phyloP scores from a whole-genome alignment of 2,113 vertebrate genomes.

The Ia io region DNA sequence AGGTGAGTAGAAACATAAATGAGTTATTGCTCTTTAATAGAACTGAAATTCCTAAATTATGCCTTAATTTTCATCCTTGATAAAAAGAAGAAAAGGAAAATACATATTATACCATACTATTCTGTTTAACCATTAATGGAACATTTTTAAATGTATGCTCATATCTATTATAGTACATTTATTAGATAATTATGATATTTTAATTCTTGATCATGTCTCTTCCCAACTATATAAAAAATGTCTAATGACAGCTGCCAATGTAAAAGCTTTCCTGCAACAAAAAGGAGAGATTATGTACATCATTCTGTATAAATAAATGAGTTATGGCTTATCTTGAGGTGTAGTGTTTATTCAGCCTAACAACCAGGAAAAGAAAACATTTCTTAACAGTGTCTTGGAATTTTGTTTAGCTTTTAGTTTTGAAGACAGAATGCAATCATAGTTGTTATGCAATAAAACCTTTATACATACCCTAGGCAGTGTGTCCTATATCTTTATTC shows the following conservation, averaged over 20 bases:
- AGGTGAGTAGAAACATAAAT: neutral
- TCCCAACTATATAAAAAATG: neutral
- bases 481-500: neutral
- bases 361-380: neutral
- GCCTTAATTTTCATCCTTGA: neutral
- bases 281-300: neutral
- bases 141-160: neutral
- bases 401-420: slow-evolving; percentile 19
- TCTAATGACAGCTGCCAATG: neutral
- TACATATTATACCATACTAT: neutral
- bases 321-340: neutral
- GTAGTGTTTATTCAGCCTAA: neutral
- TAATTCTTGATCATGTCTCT: neutral
- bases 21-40: neutral
- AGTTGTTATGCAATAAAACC: slow-evolving; percentile 10
- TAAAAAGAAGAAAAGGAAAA: neutral
- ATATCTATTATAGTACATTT: neutral
- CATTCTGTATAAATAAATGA: neutral
- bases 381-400: neutral
- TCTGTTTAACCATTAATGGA: neutral
- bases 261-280: neutral
- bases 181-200: neutral
- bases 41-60: neutral
- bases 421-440: neutral
- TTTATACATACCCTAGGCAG: neutral